Evolutionary conservation across 2,888 invertebrate genomes (phyloP).

Genomic region (Diarsia brunnea): DNA sequence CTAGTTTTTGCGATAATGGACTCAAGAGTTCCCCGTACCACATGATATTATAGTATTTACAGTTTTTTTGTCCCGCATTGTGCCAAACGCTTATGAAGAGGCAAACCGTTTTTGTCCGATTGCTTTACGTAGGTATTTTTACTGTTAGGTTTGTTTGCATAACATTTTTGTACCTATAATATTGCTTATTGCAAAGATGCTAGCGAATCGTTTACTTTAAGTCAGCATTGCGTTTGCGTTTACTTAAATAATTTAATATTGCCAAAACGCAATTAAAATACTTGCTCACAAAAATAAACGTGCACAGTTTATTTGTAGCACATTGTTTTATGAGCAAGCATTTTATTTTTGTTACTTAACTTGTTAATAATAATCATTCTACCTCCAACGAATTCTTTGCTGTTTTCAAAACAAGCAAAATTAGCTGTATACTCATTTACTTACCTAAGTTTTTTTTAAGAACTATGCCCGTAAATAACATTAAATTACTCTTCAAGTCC

Average conservation of each 20-base stretch:
- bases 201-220: conserved; percentile 1
- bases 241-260: conserved; percentile 37
- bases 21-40: conserved; percentile 10
- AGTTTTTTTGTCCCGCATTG: conserved; percentile 6
- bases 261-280: not conserved
- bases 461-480: not conserved
- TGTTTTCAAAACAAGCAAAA: not conserved
- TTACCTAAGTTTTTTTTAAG: not conserved
- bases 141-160: not conserved
- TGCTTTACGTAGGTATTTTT: not conserved
- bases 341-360: not conserved
- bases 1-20: conserved; percentile 22
- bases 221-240: conserved; percentile 45
- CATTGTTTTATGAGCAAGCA: not conserved
- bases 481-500: not conserved
- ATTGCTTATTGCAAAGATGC: conserved; percentile 22
- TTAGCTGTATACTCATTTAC: not conserved
- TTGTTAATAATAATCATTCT: conserved; percentile 4
- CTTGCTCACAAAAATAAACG: too few relatives aligned
- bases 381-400: not conserved
- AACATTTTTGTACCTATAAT: conserved; percentile 8
- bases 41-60: not conserved
- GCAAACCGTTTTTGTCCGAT: not conserved
- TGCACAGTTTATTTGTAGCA: not conserved
- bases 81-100: not conserved